Base-by-base conservation (phyloP, 2,797 vertebrate species). In the Enteromius viviparus region DNA sequence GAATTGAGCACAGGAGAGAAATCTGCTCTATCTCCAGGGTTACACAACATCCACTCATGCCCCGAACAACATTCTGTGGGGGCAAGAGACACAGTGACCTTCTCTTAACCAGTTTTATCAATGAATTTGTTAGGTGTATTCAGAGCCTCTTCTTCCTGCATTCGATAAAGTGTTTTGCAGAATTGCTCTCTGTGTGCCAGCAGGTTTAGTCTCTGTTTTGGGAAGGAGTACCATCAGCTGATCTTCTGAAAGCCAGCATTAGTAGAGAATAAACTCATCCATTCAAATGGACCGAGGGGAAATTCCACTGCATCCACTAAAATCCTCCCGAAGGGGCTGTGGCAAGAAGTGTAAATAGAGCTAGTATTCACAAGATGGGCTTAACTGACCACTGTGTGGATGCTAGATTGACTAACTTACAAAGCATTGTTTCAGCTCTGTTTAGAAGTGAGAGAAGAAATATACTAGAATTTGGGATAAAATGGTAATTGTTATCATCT, bases 261-360 rank as follows among this genome's bases (percentile, higher is more conserved):
- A 82, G 74, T 49, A 42, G 49, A 42, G 49, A 77, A 83, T 70
- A 70, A 83, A 83, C 40, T 55, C 60, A 82, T 76, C 71, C 40
- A 3, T 40, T 65, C 51, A 42, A 51, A 83, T 77, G 71, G 7
- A 76, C 62, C 45, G 49, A 21, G 12, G 68, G 14, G 29, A 29
- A 55, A 17, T 58, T 68, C 23, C 47, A 37, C 1, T 4, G 2
- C n/a, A 75, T 62, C 42, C 15, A 55, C 17, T 42, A 17, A 66
- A 75, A 42, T 68, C 23, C 49, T 76, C 34, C 14, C 6, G 0
- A 64, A 19, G 40, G 34, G 32, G 10, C 19, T 74, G 32, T 40
- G 12, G 45, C 2, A 11, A 51, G 34, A 66, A 75, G 47, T 68
- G 21, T 51, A 79, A 51, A 79, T 32, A 42, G 53, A 42, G 21